These are phyloP conservation scores for Agapornis roseicollis DNA, from an alignment of 2,113 vertebrate species.

Conservation along the genomic window DNA sequence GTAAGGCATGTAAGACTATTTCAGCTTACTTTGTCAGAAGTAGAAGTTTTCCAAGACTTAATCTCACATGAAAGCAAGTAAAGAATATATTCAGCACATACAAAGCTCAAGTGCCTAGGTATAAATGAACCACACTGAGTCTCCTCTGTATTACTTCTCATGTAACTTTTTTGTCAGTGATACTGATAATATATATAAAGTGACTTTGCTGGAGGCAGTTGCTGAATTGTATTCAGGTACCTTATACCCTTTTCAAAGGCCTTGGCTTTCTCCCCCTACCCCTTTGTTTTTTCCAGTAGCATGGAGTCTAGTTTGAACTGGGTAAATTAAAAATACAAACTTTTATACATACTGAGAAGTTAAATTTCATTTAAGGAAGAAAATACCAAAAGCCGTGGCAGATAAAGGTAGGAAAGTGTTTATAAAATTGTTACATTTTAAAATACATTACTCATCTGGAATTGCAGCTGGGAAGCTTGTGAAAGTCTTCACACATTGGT, in stretches of 20 bases:
- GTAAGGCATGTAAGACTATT: background rate
- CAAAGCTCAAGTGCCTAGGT: background rate
- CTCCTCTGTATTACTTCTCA: background rate
- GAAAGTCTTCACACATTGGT: background rate
- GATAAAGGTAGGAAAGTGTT: background rate
- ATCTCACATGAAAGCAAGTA: background rate
- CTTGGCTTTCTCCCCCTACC: background rate
- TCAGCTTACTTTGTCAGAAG: background rate
- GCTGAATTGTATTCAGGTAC: background rate
- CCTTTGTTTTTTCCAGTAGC: background rate
- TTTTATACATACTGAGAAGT: background rate
- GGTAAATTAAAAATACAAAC: background rate
- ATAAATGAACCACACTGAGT: background rate
- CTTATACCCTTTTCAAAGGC: background rate
- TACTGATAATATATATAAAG: background rate
- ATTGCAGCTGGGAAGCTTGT: background rate
- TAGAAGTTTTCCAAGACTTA: background rate
- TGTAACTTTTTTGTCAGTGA: background rate
- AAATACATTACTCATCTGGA: background rate
- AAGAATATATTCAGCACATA: background rate
- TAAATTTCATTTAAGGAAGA: background rate
- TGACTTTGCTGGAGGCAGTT: background rate
- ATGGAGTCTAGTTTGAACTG: background rate
- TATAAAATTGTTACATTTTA: background rate
- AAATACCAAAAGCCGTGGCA: background rate